Evolutionary conservation across 2,888 invertebrate genomes (phyloP).

Genomic region (Perizoma affinitatum): DNA sequence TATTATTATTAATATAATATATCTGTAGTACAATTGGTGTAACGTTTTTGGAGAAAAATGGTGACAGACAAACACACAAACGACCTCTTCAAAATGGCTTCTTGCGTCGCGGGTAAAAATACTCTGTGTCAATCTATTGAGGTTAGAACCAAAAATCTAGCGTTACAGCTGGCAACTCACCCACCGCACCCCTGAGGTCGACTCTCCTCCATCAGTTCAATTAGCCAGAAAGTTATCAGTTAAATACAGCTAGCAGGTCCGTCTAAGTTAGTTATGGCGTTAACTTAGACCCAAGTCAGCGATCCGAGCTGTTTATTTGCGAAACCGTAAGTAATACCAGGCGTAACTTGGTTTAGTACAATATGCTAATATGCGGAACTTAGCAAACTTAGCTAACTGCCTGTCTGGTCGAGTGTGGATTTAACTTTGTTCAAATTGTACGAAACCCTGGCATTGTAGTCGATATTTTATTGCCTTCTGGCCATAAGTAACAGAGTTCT

Average conservation of each 20-base stretch:
- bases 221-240: slow-evolving; percentile 3
- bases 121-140: no score
- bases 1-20: no score
- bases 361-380: slow-evolving; percentile 38
- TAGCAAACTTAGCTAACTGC: slow-evolving; percentile 4
- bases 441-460: slow-evolving; percentile 1
- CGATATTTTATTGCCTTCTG: slow-evolving; percentile 10
- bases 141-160: no score
- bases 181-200: no score
- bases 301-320: slow-evolving; percentile 35
- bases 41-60: no score
- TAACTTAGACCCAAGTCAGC: slow-evolving; percentile 35
- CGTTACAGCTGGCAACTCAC: no score
- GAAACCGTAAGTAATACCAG: slow-evolving; percentile 34
- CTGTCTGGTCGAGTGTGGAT: slow-evolving; percentile 25
- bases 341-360: slow-evolving; percentile 34
- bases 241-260: slow-evolving; percentile 5
- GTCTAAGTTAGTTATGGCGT: slow-evolving; percentile 17
- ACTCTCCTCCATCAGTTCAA: slow-evolving; percentile 11
- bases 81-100: no score
- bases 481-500: no score
- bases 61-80: no score
- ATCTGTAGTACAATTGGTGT: no score
- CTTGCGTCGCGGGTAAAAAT: no score
- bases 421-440: slow-evolving; percentile 23